A percentile compares a stretch with the other conserved stretches of the same genome.
phyloP scores from a whole-genome alignment of 2,888 invertebrate species.

The Clostera curtula region DNA sequence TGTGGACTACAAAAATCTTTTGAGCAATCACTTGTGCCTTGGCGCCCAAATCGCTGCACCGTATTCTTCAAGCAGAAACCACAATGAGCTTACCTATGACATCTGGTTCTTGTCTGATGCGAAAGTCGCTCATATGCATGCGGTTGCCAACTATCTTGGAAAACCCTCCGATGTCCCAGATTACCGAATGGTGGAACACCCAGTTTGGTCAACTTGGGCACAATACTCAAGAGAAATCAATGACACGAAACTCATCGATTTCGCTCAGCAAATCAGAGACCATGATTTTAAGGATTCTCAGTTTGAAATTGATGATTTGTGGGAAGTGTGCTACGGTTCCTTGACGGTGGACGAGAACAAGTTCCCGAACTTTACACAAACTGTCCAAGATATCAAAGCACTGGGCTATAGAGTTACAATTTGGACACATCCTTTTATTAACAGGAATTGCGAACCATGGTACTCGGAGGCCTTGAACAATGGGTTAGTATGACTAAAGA shows the following conservation, averaged over 20 bases:
- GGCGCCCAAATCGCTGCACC: constrained; percentile 71
- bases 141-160: constrained; percentile 75
- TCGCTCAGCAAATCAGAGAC: constrained; percentile 77
- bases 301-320: constrained; percentile 90
- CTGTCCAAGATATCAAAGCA: constrained; percentile 76
- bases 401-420: constrained; percentile 84
- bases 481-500: constrained; percentile 69
- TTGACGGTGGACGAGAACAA: constrained; percentile 79
- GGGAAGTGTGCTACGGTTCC: constrained; percentile 91
- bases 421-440: constrained; percentile 93
- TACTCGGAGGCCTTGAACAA: constrained; percentile 72
- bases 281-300: constrained; percentile 82
- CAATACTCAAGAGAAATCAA: constrained; percentile 79
- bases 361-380: constrained; percentile 79
- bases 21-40: constrained; percentile 72
- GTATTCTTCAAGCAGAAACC: constrained; percentile 55
- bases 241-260: constrained; percentile 75
- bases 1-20: constrained; percentile 78
- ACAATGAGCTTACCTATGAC: constrained; percentile 71
- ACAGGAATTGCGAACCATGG: constrained; percentile 78
- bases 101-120: constrained; percentile 76
- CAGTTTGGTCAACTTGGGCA: constrained; percentile 94
- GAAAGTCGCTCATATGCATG: constrained; percentile 77
- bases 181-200: constrained; percentile 80
- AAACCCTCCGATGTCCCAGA: constrained; percentile 79